Evolutionary conservation across 1,140 invertebrate genomes (phyloP).

Genomic region (Drosophila nigrodunni): DNA sequence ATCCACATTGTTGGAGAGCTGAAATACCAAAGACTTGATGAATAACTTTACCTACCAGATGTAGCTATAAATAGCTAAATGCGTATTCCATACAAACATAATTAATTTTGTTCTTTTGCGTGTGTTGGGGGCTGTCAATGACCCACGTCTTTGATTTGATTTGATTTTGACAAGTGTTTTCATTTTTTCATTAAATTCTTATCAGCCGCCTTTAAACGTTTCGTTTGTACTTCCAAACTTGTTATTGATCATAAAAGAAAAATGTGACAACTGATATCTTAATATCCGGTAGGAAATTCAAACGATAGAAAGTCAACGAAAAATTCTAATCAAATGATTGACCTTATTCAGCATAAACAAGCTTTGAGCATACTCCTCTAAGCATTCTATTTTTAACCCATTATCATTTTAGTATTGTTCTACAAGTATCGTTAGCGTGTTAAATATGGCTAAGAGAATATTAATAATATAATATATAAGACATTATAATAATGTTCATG

Average conservation of each 20-base stretch:
- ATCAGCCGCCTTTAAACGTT: background rate
- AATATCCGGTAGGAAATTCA: background rate
- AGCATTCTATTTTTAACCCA: slow-evolving; percentile 4
- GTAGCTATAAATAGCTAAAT: slow-evolving; percentile 26
- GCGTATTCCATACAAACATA: background rate
- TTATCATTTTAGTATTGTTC: slow-evolving; percentile 23
- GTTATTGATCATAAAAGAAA: background rate
- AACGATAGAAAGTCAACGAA: background rate
- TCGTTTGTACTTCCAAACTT: background rate
- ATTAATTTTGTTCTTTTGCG: background rate
- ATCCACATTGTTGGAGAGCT: slow-evolving; percentile 5
- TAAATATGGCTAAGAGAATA: slow-evolving; percentile 9
- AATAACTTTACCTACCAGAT: slow-evolving; percentile 11
- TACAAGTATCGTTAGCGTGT: slow-evolving; percentile 4
- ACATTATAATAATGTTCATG: slow-evolving; percentile 55
- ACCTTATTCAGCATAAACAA: slow-evolving; percentile 1
- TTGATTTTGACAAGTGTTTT: slow-evolving; percentile 20
- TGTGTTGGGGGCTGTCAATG: slow-evolving; percentile 37
- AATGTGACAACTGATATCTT: background rate
- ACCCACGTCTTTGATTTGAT: slow-evolving; percentile 31
- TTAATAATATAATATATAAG: slow-evolving; percentile 24
- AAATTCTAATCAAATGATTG: background rate
- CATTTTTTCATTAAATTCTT: background rate
- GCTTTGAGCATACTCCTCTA: background rate
- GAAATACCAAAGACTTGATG: slow-evolving; percentile 11